Conservation (phyloP, 2,797 vertebrate genomes). For the Sebastes wilsoni region DNA sequence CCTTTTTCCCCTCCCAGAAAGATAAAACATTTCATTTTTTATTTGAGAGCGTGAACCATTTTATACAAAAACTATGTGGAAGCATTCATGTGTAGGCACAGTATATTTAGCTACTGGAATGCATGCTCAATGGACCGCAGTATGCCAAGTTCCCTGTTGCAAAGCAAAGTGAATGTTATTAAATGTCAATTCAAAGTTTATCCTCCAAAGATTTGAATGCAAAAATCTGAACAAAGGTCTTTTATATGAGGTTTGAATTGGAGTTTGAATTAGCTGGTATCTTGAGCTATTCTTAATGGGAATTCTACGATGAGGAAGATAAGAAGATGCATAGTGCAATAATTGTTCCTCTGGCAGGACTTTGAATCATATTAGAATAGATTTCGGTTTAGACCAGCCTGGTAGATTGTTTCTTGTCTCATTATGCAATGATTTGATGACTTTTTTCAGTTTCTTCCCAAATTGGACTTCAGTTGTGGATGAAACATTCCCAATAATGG, state of each 20-base stretch:
- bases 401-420: not conserved
- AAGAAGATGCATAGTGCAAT: not conserved
- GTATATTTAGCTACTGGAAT: not conserved
- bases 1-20: not conserved
- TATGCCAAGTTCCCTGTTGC: not conserved
- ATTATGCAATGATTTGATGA: not conserved
- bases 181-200: not conserved
- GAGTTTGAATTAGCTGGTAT: not conserved
- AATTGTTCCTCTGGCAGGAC: not conserved
- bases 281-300: not conserved
- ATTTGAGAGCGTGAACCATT: not conserved
- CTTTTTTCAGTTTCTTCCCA: not conserved
- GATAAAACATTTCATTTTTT: not conserved
- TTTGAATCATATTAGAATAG: not conserved
- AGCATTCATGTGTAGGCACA: not conserved
- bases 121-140: not conserved
- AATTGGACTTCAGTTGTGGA: slow-evolving; percentile 3
- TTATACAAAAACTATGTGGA: not conserved
- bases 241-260: not conserved
- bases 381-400: not conserved
- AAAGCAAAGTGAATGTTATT: not conserved
- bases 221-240: not conserved
- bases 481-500: not conserved
- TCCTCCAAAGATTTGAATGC: not conserved
- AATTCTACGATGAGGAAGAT: not conserved